Base-by-base conservation (phyloP, 2,888 invertebrate species). In the Pseudococcus viburni region DNA sequence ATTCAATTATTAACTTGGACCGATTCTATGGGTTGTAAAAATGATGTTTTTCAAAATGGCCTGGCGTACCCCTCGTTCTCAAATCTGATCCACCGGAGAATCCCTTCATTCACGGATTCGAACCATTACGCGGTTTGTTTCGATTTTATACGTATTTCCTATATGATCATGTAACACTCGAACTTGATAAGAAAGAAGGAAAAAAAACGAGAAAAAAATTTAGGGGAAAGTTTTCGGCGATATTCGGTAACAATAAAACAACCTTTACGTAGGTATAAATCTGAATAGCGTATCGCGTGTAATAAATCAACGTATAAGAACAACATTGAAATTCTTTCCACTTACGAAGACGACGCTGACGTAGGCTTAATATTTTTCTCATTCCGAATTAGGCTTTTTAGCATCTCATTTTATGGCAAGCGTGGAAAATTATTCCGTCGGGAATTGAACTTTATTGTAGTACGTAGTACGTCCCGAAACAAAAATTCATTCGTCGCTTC, bases 361-460 rank as follows among this genome's bases (percentile, higher is more conserved):
- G 59, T 59, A 59, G 59, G 59, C 59, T 59, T 73, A 73, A 73
- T 73, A 33, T 73, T 73, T 73, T 73, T 73, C 68, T 73, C 68
- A 73, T 73, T 73, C 26, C 26, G 68, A 22, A 55, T 85, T 85
- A 59, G 85, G 85, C 85, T 59, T 85, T 85, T 85, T 85, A 85
- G 64, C 85, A 85, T 85, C 85, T 85, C 55, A 85, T 85, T 55
- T 48, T 85, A 33, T 55, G 55, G 48, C 85, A 51, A 22, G 85
- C 51, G 55, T 85, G 22, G 85, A 85, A 85, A 85, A 85, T 85
- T 85, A 85, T 85, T 55, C 85, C 85, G n/a, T 33, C 55, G 85
- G 48, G 85, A 85, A 85, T 33, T 26, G 85, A 59, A 59, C 59
- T 59, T 59, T 59, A 59, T 59, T 59, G 59, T 51, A 51, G 15